Conservation (phyloP, 2,797 vertebrate genomes). For the Numenius phaeopus region DNA sequence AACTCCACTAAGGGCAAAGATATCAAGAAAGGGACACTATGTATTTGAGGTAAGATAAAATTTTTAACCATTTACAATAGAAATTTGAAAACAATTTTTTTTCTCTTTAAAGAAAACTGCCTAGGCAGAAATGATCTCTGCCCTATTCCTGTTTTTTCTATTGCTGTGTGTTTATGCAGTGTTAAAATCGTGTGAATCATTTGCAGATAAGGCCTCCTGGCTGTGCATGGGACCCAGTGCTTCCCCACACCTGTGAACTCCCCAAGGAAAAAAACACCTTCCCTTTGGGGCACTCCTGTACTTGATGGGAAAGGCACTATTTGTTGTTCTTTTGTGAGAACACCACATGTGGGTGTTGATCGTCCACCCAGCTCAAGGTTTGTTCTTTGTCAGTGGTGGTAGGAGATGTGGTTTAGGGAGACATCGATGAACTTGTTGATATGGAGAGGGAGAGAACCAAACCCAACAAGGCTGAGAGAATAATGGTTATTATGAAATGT, state of each 20-base stretch:
- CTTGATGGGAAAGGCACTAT: not conserved
- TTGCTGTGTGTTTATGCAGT: not conserved
- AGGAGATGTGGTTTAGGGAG: not conserved
- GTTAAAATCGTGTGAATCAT: not conserved
- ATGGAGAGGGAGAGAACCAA: not conserved
- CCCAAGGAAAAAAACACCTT: not conserved
- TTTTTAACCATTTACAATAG: not conserved
- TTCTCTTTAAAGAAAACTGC: not conserved
- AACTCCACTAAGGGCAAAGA: not conserved
- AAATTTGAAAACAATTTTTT: not conserved
- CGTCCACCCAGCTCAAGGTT: not conserved
- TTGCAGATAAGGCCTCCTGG: not conserved
- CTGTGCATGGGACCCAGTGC: not conserved
- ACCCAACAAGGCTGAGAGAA: not conserved
- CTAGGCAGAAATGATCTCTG: not conserved
- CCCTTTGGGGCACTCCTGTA: not conserved
- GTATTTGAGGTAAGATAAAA: not conserved
- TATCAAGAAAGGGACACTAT: not conserved
- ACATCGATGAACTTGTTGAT: not conserved
- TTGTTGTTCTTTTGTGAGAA: not conserved
- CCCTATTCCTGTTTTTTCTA: not conserved
- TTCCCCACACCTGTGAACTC: not conserved
- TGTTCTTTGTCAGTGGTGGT: not conserved
- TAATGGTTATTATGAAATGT: constrained; percentile 25
- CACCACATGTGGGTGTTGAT: fast-evolving